A percentile compares a stretch with the other conserved stretches of the same genome.
Evolutionary conservation across 2,888 invertebrate species (phyloP).

Genomic region (Griposia aprilina): DNA sequence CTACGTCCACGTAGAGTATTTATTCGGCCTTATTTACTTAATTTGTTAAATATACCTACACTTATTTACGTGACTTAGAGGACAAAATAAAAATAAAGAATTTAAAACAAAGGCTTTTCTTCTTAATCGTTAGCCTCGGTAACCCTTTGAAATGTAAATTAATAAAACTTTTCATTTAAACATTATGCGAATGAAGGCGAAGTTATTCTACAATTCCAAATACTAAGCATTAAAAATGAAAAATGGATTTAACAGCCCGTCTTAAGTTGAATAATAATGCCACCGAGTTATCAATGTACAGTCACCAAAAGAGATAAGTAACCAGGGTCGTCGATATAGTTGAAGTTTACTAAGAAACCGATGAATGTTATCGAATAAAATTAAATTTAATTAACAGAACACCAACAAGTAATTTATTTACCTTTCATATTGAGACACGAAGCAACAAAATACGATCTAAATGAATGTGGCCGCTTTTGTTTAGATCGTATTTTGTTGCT

Average conservation of each 20-base stretch:
- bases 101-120: slow-evolving; percentile 13
- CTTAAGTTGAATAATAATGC: not conserved
- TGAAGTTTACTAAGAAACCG: no score
- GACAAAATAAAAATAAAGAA: slow-evolving; percentile 6
- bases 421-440: no score
- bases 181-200: slow-evolving; percentile 19
- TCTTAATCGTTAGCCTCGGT: slow-evolving; percentile 9
- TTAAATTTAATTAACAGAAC: no score
- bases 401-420: no score
- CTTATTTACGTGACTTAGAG: not conserved
- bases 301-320: no score
- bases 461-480: no score
- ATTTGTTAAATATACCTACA: not conserved
- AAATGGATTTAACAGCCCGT: not conserved
- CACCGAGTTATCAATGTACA: not conserved
- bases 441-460: no score
- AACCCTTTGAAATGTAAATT: slow-evolving; percentile 45
- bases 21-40: not conserved
- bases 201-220: not conserved
- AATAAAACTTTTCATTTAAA: slow-evolving; percentile 36
- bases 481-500: no score
- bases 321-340: no score
- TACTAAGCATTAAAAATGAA: not conserved
- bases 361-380: no score
- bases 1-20: not conserved